Base-by-base conservation (phyloP, 2,888 invertebrate species). In the Cylindroiulus punctatus region DNA sequence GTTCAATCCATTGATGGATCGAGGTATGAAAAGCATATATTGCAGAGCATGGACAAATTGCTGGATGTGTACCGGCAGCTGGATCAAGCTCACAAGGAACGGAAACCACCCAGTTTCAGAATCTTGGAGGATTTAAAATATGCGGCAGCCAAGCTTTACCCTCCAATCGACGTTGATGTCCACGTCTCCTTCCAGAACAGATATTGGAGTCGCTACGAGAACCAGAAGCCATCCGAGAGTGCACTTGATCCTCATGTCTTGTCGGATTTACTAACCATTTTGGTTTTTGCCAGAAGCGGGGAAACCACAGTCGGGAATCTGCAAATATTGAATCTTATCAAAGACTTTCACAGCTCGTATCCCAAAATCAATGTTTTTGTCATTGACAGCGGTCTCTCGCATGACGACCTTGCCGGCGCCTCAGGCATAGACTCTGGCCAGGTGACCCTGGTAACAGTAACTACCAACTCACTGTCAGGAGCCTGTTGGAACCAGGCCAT, bases 401-500 rank as follows among this genome's bases (percentile, higher is more conserved):
- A 84, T 19, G n/a, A 42, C 1, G 42, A 40, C 1, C n/a, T 81
- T 36, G 14, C 30, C 14, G 17, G 1, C 26, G 12, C n/a, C 4
- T 1, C 14, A 36, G 26, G 42, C 2, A 17, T 84, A 26, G 42
- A 44, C 26, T 14, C 84, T n/a, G 42, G 17, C 5, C 85, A 85
- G 32, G 40, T 65, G 0, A 26, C 26, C 4, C 65, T 65, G 17
- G 22, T 52, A 30, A 17, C 14, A 2, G 36, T n/a, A 30, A 36
- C 52, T 17, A 26, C 47, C 86, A 83, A 83, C 40, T 19, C 8
- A 14, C 10, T 57, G n/a, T 14, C 81, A n/a, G 40, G 36, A 40
- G 44, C n/a, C 32, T 36, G 57, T 84, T 86, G 86, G 86, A 86
- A 85, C 32, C 17, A 30, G 0, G 84, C 84, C 12, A 19, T 86